A percentile compares a stretch with the other conserved stretches of the same genome.
Conservation (phyloP, 2,113 vertebrate species). For the Macheiramphus alcinus region DNA sequence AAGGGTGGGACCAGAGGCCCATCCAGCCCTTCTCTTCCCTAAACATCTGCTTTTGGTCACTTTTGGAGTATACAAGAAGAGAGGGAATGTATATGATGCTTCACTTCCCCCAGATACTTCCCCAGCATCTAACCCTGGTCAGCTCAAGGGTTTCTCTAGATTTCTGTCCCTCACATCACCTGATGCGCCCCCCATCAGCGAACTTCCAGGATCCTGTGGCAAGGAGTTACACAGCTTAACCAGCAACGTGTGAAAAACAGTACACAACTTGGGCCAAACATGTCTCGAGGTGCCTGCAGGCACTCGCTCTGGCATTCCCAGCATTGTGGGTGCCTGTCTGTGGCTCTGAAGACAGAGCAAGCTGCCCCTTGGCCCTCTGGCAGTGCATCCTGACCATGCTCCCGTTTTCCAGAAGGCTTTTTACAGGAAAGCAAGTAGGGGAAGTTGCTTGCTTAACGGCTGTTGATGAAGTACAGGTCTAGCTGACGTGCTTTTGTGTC, state of each 20-base stretch:
- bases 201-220: neutral
- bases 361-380: neutral
- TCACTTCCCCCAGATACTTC: neutral
- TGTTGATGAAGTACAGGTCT: neutral
- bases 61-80: neutral
- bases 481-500: neutral
- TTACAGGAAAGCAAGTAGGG: neutral
- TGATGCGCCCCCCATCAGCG: neutral
- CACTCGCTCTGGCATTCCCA: neutral
- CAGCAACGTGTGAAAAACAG: neutral
- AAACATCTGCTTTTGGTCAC: neutral
- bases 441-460: neutral
- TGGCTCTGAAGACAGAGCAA: neutral
- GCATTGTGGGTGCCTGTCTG: accelerated
- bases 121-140: neutral
- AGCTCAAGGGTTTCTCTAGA: neutral
- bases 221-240: neutral
- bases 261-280: neutral
- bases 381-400: neutral
- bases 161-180: neutral
- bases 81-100: neutral
- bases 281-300: neutral
- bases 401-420: neutral
- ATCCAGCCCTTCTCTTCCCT: neutral
- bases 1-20: neutral